These are phyloP conservation scores for Brachionus angularis DNA, from an alignment of 1,140 invertebrate species.

Conservation along the genomic window DNA sequence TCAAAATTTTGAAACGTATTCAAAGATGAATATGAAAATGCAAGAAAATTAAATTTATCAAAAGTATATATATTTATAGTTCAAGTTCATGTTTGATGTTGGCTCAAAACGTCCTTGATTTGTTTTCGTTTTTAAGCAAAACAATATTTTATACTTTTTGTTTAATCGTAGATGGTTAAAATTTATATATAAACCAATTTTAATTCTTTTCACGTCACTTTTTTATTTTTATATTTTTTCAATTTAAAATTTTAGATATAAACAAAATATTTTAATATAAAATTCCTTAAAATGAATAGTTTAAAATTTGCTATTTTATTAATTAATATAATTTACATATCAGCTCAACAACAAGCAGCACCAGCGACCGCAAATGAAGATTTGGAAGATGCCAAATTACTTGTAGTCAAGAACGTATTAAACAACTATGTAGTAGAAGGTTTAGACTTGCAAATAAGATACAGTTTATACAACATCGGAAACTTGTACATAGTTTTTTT, in stretches of 20 bases:
- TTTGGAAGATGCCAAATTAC: slow-evolving; percentile 56
- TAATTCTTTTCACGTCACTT: no score
- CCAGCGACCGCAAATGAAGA: slow-evolving; percentile 46
- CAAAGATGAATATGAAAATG: slow-evolving; percentile 1
- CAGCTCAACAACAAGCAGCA: no score
- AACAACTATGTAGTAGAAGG: slow-evolving; percentile 97
- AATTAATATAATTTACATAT: no score
- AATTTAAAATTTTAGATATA: no score
- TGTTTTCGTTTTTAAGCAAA: neutral
- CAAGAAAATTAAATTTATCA: slow-evolving; percentile 5
- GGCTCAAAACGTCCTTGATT: slow-evolving; percentile 18
- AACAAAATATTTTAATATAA: no score
- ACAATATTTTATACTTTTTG: no score
- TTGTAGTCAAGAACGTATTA: slow-evolving; percentile 66
- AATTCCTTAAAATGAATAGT: no score
- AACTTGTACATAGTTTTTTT: slow-evolving; percentile 54
- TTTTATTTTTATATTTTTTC: no score
- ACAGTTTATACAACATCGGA: slow-evolving; percentile 64
- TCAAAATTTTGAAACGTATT: no score
- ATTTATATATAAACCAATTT: no score
- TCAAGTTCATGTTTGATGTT: slow-evolving; percentile 43
- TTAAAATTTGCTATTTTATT: no score
- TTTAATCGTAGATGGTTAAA: no score
- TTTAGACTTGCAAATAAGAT: slow-evolving; percentile 90
- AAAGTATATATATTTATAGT: neutral